These are phyloP conservation scores for Channa striata DNA, from an alignment of 2,797 vertebrate genomes.

Conservation along the genomic window DNA sequence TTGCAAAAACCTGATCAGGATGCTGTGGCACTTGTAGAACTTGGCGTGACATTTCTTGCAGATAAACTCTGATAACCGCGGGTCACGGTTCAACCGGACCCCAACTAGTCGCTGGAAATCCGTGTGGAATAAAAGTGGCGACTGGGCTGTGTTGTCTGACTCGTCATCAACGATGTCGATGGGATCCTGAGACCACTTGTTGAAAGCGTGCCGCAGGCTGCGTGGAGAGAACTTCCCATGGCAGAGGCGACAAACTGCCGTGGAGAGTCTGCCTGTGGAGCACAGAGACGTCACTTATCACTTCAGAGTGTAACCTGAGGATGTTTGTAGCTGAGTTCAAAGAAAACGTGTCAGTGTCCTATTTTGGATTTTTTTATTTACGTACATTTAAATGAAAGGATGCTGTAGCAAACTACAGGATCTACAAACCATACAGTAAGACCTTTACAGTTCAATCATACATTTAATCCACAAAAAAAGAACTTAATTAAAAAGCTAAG, in stretches of 20 bases:
- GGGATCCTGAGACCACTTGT: constrained; percentile 77
- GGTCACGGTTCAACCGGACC: constrained; percentile 88
- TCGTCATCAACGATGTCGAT: constrained; percentile 66
- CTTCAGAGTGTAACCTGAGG: neutral
- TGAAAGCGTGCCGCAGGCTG: constrained; percentile 90
- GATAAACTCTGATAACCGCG: constrained; percentile 89
- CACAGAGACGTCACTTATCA: too few relatives aligned
- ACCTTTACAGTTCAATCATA: neutral
- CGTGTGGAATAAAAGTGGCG: constrained; percentile 86
- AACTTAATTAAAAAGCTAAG: too few relatives aligned
- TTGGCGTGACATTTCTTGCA: constrained; percentile 95
- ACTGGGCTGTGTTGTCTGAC: constrained; percentile 55
- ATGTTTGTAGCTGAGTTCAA: neutral
- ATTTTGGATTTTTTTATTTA: neutral
- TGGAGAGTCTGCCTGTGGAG: constrained; percentile 78
- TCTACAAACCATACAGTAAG: neutral
- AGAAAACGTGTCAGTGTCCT: neutral
- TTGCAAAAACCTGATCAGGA: constrained; percentile 91
- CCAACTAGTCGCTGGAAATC: constrained; percentile 95
- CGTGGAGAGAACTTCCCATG: constrained; percentile 94
- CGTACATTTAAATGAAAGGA: neutral
- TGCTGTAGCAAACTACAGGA: neutral
- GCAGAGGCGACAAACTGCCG: constrained; percentile 92
- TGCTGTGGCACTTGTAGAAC: constrained; percentile 95
- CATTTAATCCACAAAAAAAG: too few relatives aligned